A percentile compares a stretch with the other conserved stretches of the same genome.
phyloP scores from a whole-genome alignment of 2,797 vertebrate species.

The Microctenopoma steveboyesi region DNA sequence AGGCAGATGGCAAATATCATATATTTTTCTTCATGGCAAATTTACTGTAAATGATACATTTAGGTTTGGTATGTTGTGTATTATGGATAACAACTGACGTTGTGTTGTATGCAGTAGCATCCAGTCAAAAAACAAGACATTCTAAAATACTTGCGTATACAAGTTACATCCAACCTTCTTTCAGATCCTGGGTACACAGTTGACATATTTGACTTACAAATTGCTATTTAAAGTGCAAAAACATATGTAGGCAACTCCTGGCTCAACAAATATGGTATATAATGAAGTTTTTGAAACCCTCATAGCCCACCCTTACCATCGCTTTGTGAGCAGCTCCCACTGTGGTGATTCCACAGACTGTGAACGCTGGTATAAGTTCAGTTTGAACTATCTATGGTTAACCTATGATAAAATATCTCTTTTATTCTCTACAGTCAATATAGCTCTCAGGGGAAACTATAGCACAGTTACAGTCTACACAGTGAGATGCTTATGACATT shows the following conservation, averaged over 20 bases:
- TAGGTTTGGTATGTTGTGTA: too few relatives aligned
- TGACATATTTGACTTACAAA: conserved; percentile 14
- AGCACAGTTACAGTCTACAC: conserved; percentile 26
- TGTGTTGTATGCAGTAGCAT: too few relatives aligned
- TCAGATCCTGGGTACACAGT: conserved; percentile 5
- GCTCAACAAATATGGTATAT: conserved; percentile 28
- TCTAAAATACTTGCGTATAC: too few relatives aligned
- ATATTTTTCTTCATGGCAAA: too few relatives aligned
- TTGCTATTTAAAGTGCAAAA: conserved; percentile 18
- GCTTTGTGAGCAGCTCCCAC: background rate
- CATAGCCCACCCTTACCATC: conserved; percentile 11
- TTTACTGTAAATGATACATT: too few relatives aligned
- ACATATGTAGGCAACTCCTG: background rate
- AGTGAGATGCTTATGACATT: conserved; percentile 29
- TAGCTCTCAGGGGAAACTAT: conserved; percentile 29
- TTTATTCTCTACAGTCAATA: conserved; percentile 8
- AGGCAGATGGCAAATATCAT: too few relatives aligned
- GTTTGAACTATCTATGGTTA: conserved; percentile 19
- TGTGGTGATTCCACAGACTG: background rate
- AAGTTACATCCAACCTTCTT: too few relatives aligned
- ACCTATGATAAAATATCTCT: conserved; percentile 29
- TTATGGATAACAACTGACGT: too few relatives aligned
- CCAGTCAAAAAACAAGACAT: too few relatives aligned
- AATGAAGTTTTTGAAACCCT: conserved; percentile 21
- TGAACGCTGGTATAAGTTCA: conserved; percentile 10